Percentiles rank a stretch among this genome's conserved stretches.
phyloP scores from a whole-genome alignment of 2,113 vertebrate genomes.

The Irena cyanogastra region DNA sequence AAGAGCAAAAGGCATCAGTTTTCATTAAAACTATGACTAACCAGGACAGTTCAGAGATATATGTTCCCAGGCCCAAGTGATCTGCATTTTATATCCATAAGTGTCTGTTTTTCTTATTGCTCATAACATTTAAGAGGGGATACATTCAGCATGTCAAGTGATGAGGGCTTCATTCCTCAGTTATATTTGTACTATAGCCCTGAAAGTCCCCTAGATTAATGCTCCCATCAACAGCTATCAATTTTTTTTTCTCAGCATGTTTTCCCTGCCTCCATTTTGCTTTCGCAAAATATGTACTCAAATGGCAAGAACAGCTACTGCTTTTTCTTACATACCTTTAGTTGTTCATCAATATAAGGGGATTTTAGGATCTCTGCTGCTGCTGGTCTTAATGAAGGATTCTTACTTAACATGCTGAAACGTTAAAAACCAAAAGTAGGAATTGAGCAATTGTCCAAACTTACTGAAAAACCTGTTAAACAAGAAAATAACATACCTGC shows the following conservation, averaged over 20 bases:
- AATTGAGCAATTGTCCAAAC: not conserved
- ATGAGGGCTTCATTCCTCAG: not conserved
- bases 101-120: not conserved
- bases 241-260: not conserved
- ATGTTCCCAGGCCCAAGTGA: not conserved
- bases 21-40: not conserved
- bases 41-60: not conserved
- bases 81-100: not conserved
- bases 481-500: constrained; percentile 66
- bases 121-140: not conserved
- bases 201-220: not conserved
- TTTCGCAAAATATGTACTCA: not conserved
- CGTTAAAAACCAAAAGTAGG: not conserved
- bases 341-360: constrained; percentile 69
- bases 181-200: not conserved
- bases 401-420: constrained; percentile 81
- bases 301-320: not conserved
- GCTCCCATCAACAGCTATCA: not conserved
- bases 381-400: constrained; percentile 72
- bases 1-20: not conserved
- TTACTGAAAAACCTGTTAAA: not conserved
- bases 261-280: not conserved
- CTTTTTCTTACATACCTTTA: constrained; percentile 65
- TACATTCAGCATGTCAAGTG: not conserved
- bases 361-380: constrained; percentile 76